Percentiles rank a stretch among this genome's conserved stretches.
These are phyloP conservation scores for Oreotragus oreotragus DNA, from an alignment of 2,113 vertebrate species.

Conservation along the genomic window DNA sequence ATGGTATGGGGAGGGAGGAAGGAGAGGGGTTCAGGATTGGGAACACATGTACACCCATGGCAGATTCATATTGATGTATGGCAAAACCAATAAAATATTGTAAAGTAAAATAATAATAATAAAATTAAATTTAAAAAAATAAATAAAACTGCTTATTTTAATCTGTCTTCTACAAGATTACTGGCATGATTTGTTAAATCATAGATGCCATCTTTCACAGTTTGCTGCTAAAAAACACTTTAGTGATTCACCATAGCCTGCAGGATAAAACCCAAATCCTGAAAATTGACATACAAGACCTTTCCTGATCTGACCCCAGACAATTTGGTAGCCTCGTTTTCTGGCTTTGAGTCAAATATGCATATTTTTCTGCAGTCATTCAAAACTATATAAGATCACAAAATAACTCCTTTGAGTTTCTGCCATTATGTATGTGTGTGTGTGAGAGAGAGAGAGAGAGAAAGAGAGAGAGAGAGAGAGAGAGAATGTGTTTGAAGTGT, in stretches of 20 bases:
- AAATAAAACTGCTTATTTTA: neutral
- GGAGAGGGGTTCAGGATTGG: no score
- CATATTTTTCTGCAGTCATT: neutral
- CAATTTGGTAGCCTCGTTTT: neutral
- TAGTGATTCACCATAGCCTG: neutral
- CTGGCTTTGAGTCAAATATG: neutral
- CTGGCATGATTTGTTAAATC: neutral
- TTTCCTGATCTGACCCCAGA: neutral
- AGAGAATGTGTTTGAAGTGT: neutral
- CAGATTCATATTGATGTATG: no score
- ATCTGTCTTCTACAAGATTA: neutral
- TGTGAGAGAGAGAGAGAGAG: no score
- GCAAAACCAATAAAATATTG: no score
- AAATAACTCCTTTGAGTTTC: neutral
- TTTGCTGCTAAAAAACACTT: neutral
- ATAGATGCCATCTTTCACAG: neutral
- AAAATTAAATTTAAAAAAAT: no score
- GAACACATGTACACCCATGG: no score
- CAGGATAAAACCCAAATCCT: neutral
- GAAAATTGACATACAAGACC: neutral
- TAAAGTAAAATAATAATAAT: no score
- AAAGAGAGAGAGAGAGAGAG: no score
- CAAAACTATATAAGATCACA: neutral
- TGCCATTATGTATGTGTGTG: neutral
- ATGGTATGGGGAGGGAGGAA: no score